phyloP scores from a whole-genome alignment of 2,888 invertebrate genomes.

The Tetragnatha montana region DNA sequence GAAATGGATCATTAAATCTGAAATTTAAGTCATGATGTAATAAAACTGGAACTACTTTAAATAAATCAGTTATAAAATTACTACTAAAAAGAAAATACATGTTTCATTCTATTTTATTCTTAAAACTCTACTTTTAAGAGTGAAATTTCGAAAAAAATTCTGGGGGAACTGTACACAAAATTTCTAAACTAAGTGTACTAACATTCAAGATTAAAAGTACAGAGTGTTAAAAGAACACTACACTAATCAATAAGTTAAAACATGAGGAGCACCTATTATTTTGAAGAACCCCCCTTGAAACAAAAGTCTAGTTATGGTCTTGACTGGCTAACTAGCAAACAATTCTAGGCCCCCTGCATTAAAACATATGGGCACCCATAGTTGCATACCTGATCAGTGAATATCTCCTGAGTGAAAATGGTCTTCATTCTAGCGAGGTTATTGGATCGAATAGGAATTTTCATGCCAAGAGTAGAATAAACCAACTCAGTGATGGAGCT shows the following conservation, averaged over 20 bases:
- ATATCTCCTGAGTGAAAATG: constrained; percentile 96
- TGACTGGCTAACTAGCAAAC: no score
- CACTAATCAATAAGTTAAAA: no score
- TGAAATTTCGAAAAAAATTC: no score
- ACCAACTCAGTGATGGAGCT: constrained; percentile 95
- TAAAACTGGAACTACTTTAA: not conserved
- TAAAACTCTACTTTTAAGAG: not conserved
- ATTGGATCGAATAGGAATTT: constrained; percentile 90
- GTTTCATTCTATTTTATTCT: not conserved
- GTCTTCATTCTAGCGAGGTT: constrained; percentile 92
- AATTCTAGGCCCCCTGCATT: no score
- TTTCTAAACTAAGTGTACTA: no score
- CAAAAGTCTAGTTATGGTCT: no score
- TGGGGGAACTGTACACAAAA: no score
- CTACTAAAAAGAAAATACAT: not conserved
- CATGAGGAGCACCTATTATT: no score
- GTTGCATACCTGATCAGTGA: constrained; percentile 89
- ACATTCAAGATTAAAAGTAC: no score
- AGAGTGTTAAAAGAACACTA: no score
- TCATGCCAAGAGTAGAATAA: constrained; percentile 95
- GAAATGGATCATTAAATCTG: constrained; percentile 68
- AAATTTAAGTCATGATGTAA: not conserved
- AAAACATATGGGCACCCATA: no score
- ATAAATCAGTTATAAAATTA: not conserved
- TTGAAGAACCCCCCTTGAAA: no score